Evolutionary conservation across 2,888 invertebrate genomes (phyloP), one percentile per base, ranked within the genome.

Genomic region (Sarcophaga rosellei): DNA sequence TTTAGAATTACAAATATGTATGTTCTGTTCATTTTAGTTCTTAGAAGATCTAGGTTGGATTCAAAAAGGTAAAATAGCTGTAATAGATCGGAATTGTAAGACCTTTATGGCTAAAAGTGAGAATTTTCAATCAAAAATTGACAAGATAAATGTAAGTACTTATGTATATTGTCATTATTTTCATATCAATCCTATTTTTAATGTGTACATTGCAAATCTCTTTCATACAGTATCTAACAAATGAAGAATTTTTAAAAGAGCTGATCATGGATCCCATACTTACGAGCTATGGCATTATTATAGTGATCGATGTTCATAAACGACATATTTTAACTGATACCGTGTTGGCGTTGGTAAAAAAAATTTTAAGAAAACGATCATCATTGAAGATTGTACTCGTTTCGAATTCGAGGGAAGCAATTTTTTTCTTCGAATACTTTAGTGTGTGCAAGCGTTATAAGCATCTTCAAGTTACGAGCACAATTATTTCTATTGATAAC

Each of bases 261-360:
- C 97, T 99, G 95, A 97, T 99, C 95, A 95, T 95, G 0, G 99
- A 99, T 91, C 99, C 99, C 0, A 94, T 99, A 11, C 94, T 99
- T 3, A 96, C 96, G 89, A 96, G 96, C 89, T 99, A 99, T 92
- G 95, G 96, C 65, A 96, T 97, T 1, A 95, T 99, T 4, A 96
- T 99, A 90, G 94, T 99, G 57, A 99, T 99, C 91, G 99, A 99
- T 94, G 99, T 98, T 0, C 99, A 99, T 91, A 99, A 99, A 93
- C 94, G 99, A 65, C 97, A 97, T 0, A 94, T 98, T 73, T 95
- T 98, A 92, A 99, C 99, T 0, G 99, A 99, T 91, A 97, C 99
- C 57, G 94, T 99, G 0, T 95, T 99, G 95, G 99, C 99, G 0
- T 94, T 99, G 0, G 92, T 99, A 77, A 98, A 98, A 92, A 99